Evolutionary conservation across 2,888 invertebrate genomes (phyloP).

Genomic region (Lepidonotus clava): DNA sequence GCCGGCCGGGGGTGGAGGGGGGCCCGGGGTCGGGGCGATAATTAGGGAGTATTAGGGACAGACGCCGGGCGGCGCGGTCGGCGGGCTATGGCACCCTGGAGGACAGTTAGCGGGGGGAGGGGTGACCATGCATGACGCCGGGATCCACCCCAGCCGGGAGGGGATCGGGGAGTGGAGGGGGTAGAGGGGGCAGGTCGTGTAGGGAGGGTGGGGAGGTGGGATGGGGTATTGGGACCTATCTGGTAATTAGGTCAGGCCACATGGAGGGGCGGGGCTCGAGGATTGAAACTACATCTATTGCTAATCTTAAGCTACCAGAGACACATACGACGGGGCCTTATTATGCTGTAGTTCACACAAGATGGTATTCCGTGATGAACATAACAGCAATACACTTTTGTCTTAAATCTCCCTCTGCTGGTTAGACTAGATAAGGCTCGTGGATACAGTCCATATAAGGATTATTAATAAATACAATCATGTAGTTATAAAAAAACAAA

Average conservation of each 20-base stretch:
- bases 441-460: too few species aligned
- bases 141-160: neutral
- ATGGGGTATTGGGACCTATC: neutral
- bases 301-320: too few species aligned
- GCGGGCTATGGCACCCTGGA: constrained; percentile 31
- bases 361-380: too few species aligned
- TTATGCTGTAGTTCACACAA: too few species aligned
- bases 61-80: neutral
- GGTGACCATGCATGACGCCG: constrained; percentile 51
- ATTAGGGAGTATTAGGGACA: constrained; percentile 44
- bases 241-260: neutral
- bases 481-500: too few species aligned
- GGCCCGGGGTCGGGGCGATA: neutral
- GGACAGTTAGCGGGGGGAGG: constrained; percentile 25
- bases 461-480: too few species aligned
- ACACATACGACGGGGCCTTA: too few species aligned
- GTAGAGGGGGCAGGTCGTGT: neutral
- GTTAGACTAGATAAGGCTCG: too few species aligned
- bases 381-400: too few species aligned
- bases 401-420: too few species aligned
- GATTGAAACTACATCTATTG: too few species aligned
- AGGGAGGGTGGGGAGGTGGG: neutral
- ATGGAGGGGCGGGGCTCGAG: too few species aligned
- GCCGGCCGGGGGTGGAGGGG: neutral
- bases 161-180: neutral